Conservation (phyloP, 2,888 invertebrate species). For the Epinotia bilunana region DNA sequence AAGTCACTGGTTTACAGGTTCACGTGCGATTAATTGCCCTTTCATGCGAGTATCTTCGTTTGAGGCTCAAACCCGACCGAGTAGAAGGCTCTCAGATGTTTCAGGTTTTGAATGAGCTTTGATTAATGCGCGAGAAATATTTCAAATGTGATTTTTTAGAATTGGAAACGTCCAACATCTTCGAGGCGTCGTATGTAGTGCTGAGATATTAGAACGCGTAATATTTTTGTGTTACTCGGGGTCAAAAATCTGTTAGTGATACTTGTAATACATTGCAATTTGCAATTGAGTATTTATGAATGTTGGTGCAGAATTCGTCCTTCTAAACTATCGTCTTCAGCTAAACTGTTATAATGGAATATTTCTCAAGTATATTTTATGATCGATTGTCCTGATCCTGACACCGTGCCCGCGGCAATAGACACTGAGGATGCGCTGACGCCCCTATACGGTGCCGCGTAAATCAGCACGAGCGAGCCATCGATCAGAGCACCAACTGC, state of each 20-base stretch:
- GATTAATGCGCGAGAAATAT: constrained; percentile 23
- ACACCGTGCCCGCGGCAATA: constrained; percentile 34
- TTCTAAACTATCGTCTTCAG: neutral
- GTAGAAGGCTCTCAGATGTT: constrained; percentile 57
- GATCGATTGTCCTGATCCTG: constrained; percentile 24
- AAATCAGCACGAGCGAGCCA: constrained; percentile 74
- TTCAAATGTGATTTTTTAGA: neutral
- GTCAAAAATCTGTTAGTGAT: neutral
- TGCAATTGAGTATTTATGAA: neutral
- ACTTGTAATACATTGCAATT: neutral
- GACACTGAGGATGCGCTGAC: constrained; percentile 48
- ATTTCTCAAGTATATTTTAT: constrained; percentile 11
- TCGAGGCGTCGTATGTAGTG: neutral
- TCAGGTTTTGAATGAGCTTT: constrained; percentile 39
- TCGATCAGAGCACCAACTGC: constrained; percentile 67
- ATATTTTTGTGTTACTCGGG: neutral
- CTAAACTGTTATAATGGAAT: neutral
- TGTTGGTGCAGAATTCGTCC: neutral
- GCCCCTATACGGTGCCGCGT: constrained; percentile 65
- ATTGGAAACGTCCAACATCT: neutral
- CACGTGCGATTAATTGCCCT: constrained; percentile 59
- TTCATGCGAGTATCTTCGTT: constrained; percentile 49
- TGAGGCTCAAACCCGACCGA: constrained; percentile 52
- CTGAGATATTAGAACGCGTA: neutral
- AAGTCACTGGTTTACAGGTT: constrained; percentile 28